These are phyloP conservation scores for Dusona sp. DNA, from an alignment of 2,888 invertebrate species.

Conservation along the genomic window DNA sequence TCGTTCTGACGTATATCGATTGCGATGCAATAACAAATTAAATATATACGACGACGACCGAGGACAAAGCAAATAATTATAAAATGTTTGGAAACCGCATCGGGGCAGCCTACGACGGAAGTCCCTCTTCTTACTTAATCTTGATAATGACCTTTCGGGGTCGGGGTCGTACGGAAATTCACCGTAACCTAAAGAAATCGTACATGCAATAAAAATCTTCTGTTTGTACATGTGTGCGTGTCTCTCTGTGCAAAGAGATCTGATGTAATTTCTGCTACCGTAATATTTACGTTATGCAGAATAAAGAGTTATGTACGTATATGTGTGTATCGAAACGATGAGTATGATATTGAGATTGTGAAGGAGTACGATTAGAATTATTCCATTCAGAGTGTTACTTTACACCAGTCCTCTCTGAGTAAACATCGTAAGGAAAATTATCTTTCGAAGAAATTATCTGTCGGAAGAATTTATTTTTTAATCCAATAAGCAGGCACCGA, in stretches of 20 bases:
- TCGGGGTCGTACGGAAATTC: conserved; percentile 49
- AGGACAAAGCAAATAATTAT: not conserved
- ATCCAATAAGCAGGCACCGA: not conserved
- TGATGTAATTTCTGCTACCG: conserved; percentile 47
- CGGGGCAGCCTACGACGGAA: conserved; percentile 14
- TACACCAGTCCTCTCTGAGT: not conserved
- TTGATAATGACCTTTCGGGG: conserved; percentile 48
- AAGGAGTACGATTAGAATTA: conserved; percentile 28
- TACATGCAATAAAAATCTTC: not conserved
- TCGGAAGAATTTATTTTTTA: not conserved
- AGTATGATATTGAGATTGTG: conserved; percentile 30
- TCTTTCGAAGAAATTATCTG: not conserved
- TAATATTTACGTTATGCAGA: not conserved
- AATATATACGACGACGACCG: not conserved
- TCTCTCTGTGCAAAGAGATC: not conserved
- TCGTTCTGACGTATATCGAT: conserved; percentile 8
- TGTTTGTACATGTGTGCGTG: not conserved
- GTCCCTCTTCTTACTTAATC: not conserved
- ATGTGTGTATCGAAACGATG: conserved; percentile 9
- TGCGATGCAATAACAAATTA: not conserved
- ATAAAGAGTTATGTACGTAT: not conserved
- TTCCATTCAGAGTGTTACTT: conserved; percentile 41
- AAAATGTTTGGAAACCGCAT: not conserved
- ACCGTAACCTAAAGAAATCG: conserved; percentile 34
- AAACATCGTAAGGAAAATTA: conserved; percentile 15